These are phyloP conservation scores for Drosophila quadrilineata DNA, from an alignment of 1,140 invertebrate genomes.

Conservation along the genomic window DNA sequence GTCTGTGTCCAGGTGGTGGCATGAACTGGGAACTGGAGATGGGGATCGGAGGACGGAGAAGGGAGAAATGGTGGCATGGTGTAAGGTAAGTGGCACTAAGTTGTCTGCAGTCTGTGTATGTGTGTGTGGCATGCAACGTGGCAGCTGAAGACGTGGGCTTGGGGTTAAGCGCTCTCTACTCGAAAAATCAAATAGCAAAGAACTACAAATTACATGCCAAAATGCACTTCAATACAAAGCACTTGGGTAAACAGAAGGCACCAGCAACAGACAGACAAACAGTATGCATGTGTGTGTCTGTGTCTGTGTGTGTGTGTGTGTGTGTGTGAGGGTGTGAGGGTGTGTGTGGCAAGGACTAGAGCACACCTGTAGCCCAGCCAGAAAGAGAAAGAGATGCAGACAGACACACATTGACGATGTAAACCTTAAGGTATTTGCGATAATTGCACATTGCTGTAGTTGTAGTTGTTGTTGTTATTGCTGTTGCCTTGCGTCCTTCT, in stretches of 20 bases:
- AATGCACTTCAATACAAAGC: constrained; percentile 79
- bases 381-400: not conserved
- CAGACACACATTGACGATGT: constrained; percentile 52
- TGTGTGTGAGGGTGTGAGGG: not conserved
- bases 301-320: not conserved
- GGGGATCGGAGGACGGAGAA: not conserved
- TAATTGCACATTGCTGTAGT: constrained; percentile 78
- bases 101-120: constrained; percentile 18
- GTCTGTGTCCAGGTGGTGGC: not conserved
- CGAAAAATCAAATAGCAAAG: constrained; percentile 76
- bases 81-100: constrained; percentile 8
- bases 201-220: constrained; percentile 78
- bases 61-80: not conserved
- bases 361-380: constrained; percentile 28
- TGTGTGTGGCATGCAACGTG: not conserved
- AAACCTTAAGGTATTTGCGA: constrained; percentile 80
- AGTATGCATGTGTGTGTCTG: too few species aligned
- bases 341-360: constrained; percentile 6
- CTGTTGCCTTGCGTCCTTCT: constrained; percentile 8
- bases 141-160: not conserved
- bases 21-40: not conserved
- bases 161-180: constrained; percentile 28
- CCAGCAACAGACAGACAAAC: constrained; percentile 26
- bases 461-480: constrained; percentile 9
- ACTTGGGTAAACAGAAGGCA: constrained; percentile 65